Evolutionary conservation across 1,140 invertebrate species (phyloP).

Genomic region (Nebria ingens): DNA sequence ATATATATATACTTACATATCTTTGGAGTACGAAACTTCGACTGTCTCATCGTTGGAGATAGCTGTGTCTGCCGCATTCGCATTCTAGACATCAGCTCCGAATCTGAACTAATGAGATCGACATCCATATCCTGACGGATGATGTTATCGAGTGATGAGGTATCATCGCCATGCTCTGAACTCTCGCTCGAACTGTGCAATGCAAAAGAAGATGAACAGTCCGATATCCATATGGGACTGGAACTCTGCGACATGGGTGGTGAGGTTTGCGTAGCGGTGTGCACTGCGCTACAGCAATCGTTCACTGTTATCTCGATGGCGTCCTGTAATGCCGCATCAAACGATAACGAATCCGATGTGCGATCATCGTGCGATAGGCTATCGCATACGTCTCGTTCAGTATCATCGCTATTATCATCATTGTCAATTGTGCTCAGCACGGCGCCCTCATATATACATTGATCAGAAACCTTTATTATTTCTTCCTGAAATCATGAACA

Average conservation of each 20-base stretch:
- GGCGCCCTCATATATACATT: not conserved
- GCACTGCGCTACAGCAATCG: conserved; percentile 5
- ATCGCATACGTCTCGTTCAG: not conserved
- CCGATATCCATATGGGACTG: conserved; percentile 27
- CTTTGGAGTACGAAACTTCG: not conserved
- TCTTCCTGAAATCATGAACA: conserved; percentile 2
- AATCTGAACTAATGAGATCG: not conserved
- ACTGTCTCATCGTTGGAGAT: not conserved
- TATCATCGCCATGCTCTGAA: conserved; percentile 18
- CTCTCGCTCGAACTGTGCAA: conserved; percentile 18
- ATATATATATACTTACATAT: conserved; percentile 4
- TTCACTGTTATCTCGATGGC: conserved; percentile 6
- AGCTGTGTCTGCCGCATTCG: conserved; percentile 2
- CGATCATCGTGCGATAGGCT: not conserved
- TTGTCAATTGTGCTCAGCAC: not conserved
- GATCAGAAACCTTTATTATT: not conserved
- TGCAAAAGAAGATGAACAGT: conserved; percentile 24
- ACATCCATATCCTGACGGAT: conserved; percentile 3
- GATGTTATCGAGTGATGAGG: conserved; percentile 13
- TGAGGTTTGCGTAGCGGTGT: conserved; percentile 24
- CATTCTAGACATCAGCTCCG: conserved; percentile 10
- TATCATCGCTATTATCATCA: not conserved
- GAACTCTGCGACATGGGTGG: conserved; percentile 26
- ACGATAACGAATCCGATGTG: not conserved
- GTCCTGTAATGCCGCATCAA: conserved; percentile 6